Conservation (phyloP, 2,797 vertebrate species). For the Diceros bicornis region DNA sequence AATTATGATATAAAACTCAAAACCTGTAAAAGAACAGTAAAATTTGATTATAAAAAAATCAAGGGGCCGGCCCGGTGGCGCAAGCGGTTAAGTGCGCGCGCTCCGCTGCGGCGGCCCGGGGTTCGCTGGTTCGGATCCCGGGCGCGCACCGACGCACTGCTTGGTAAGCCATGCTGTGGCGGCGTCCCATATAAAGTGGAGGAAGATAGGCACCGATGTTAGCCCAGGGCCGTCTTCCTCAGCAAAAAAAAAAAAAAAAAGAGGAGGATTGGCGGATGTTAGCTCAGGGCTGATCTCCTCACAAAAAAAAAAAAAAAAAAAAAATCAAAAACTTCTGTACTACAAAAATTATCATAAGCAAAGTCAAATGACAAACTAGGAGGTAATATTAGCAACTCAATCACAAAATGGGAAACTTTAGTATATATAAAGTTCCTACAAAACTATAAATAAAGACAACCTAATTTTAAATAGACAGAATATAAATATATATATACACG, state of each 20-base stretch:
- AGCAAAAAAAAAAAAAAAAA: too few relatives aligned
- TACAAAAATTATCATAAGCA: not conserved
- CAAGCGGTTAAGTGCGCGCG: too few relatives aligned
- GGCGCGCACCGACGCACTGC: too few relatives aligned
- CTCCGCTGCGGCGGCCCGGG: too few relatives aligned
- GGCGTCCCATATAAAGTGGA: too few relatives aligned
- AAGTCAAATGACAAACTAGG: not conserved
- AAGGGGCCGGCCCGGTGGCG: too few relatives aligned
- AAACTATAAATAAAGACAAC: not conserved
- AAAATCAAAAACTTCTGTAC: not conserved
- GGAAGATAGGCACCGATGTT: too few relatives aligned
- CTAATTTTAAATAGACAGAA: not conserved
- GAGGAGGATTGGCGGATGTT: too few relatives aligned
- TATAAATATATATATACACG: not conserved
- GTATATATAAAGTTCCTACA: not conserved
- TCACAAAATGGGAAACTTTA: not conserved
- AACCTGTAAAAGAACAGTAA: not conserved
- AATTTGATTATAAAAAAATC: not conserved
- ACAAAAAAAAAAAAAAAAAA: not conserved
- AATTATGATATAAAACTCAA: not conserved
- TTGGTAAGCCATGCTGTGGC: too few relatives aligned
- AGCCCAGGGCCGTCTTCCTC: too few relatives aligned
- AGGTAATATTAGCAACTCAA: not conserved
- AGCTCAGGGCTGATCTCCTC: too few relatives aligned
- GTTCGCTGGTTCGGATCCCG: too few relatives aligned